Conservation (phyloP, 2,797 vertebrate species). For the Anguilla anguilla region DNA sequence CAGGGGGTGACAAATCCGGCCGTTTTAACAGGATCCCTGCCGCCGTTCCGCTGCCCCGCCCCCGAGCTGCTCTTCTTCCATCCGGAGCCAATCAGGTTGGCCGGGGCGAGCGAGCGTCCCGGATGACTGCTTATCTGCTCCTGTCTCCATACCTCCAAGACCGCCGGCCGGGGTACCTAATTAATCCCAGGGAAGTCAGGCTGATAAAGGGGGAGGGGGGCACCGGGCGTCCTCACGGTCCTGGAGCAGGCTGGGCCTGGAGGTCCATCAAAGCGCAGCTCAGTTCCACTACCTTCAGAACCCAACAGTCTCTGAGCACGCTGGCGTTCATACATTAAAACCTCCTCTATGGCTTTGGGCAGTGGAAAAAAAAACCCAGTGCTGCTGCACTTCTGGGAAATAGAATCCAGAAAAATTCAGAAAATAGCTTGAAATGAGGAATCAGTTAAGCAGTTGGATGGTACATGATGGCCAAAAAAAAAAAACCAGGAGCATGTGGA, state of each 20-base stretch:
- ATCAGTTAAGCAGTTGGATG: neutral
- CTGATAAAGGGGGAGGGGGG: slow-evolving; percentile 43
- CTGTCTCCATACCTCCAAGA: slow-evolving; percentile 41
- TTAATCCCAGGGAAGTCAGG: slow-evolving; percentile 54
- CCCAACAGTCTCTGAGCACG: neutral
- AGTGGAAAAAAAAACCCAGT: neutral
- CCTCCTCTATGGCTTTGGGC: neutral
- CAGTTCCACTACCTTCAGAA: slow-evolving; percentile 14
- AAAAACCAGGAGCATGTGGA: neutral
- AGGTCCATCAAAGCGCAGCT: slow-evolving; percentile 28
- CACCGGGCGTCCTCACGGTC: slow-evolving; percentile 20
- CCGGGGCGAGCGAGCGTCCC: neutral
- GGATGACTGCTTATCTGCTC: slow-evolving; percentile 25
- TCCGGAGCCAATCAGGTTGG: neutral
- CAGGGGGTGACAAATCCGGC: neutral
- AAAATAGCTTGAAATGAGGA: neutral
- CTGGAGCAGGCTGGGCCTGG: slow-evolving; percentile 34
- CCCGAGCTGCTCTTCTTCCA: slow-evolving; percentile 46
- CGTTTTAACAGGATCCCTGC: neutral
- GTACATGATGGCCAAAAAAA: neutral
- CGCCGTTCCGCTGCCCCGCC: slow-evolving; percentile 47
- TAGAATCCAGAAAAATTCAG: neutral
- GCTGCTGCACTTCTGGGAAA: neutral
- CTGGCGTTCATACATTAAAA: neutral
- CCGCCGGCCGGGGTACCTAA: slow-evolving; percentile 52